A percentile compares a stretch with the other conserved stretches of the same genome.
Evolutionary conservation across 2,113 vertebrate species (phyloP).

Genomic region (Phalacrocorax carbo): DNA sequence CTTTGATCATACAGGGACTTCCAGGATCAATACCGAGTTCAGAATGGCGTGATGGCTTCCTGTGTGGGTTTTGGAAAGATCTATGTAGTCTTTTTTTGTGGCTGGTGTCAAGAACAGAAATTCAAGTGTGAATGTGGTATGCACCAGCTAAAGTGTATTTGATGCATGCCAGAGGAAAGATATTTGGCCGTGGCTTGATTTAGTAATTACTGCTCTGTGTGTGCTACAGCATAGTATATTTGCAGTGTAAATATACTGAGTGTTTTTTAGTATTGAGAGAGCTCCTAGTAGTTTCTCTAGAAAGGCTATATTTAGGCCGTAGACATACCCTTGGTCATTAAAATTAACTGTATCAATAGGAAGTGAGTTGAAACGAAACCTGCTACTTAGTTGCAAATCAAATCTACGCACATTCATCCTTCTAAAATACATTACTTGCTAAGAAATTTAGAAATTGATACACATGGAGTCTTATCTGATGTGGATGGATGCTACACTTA

Average conservation of each 20-base stretch:
- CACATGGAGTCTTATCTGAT: fast-evolving
- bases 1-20: neutral
- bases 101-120: neutral
- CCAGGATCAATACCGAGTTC: neutral
- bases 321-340: neutral
- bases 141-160: neutral
- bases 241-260: neutral
- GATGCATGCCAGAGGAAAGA: neutral
- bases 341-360: neutral
- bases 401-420: neutral
- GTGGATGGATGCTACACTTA: neutral
- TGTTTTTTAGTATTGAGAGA: neutral
- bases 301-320: neutral
- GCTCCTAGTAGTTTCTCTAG: neutral
- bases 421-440: fast-evolving
- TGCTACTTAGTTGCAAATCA: neutral
- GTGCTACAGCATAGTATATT: neutral
- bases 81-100: neutral
- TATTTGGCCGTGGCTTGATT: neutral
- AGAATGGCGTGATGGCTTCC: neutral
- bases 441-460: neutral
- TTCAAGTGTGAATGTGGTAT: neutral
- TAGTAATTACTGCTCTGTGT: neutral
- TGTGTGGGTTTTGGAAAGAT: neutral
- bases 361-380: neutral